Base-by-base conservation (phyloP, 2,888 invertebrate genomes). In the Macropis europaea region DNA sequence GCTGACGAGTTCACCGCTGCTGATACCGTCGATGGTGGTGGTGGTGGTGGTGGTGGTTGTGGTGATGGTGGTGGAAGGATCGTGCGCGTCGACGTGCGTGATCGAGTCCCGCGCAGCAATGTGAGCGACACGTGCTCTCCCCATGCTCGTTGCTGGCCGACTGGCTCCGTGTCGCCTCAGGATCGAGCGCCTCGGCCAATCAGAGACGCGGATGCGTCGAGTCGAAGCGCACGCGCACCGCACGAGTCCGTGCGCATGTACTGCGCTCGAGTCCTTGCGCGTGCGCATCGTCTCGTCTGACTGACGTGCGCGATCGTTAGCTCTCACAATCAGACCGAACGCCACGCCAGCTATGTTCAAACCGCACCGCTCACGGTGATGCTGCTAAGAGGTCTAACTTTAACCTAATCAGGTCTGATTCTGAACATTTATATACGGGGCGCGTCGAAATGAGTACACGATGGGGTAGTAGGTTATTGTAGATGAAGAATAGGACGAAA, bases 111-210 rank as follows among this genome's bases (percentile, higher is more conserved):
- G 56, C 47, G 73, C 56, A 73, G 48, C 59, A 38, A 59, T 38
- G 3, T 43, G 38, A 60, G 26, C 57, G 60, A 79, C 85, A 81
- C 85, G 84, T 86, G 84, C 82, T 79, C 66, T 79, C 72, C 73
- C 77, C 87, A 86, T 86, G 82, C 84, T 84, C 79, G 76, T 71
- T 82, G 78, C 82, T 80, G 69, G 82, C 81, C 84, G 81, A 87
- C 87, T 86, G 77, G 26, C 50, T 32, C 32, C 13, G 19, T 22
- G 24, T 40, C 32, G 45, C 22, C 36, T 53, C 57, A 42, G 26
- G 57, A 52, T 62, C 50, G 24, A 11, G 1, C 1, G 3, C n/a
- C n/a, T 63, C 56, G 15, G n/a, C 77, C 67, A 77, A 70, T 60
- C 52, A 32, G 36, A 9, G 19, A 5, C 6, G 3, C 11, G 11